These are phyloP conservation scores for Mimumesa dahlbomi DNA, from an alignment of 2,888 invertebrate species.

Conservation along the genomic window DNA sequence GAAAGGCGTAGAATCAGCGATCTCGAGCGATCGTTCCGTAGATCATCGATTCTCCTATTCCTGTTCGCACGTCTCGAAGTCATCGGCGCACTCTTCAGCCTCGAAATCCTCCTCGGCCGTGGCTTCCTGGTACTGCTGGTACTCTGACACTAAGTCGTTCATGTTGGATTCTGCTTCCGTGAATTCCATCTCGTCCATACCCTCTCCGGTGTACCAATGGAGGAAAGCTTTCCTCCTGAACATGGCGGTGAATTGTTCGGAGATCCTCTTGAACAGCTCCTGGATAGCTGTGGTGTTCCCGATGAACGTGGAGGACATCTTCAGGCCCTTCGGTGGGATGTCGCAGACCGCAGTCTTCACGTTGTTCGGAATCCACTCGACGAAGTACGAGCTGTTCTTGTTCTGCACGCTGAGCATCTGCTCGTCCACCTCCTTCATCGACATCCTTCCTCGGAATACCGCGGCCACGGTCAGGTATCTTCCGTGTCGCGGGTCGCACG, in stretches of 20 bases:
- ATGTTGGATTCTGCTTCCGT: conserved; percentile 99
- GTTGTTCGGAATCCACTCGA: conserved; percentile 91
- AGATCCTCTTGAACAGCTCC: conserved; percentile 94
- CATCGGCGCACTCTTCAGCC: conserved; percentile 87
- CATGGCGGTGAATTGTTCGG: conserved; percentile 96
- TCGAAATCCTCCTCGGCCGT: conserved; percentile 93
- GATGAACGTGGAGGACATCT: conserved; percentile 95
- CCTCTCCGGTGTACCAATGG: conserved; percentile 99
- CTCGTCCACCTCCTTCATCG: conserved; percentile 89
- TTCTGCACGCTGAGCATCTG: conserved; percentile 87
- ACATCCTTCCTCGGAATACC: conserved; percentile 87
- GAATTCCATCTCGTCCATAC: conserved; percentile 99
- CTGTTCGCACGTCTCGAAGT: conserved; percentile 78
- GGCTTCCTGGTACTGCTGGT: conserved; percentile 97
- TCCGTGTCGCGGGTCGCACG: conserved; percentile 88
- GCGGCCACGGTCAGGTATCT: conserved; percentile 89
- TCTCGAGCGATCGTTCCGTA: background rate
- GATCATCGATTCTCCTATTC: conserved; percentile 63
- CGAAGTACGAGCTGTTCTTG: conserved; percentile 86
- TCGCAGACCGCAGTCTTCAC: conserved; percentile 91
- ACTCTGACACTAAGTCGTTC: conserved; percentile 96
- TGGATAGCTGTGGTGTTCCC: conserved; percentile 94
- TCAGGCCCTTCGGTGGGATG: conserved; percentile 89
- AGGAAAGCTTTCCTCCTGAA: conserved; percentile 98
- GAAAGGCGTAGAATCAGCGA: background rate